A percentile compares a stretch with the other conserved stretches of the same genome.
Conservation (phyloP, 2,113 vertebrate species). For the Festucalex cinctus region DNA sequence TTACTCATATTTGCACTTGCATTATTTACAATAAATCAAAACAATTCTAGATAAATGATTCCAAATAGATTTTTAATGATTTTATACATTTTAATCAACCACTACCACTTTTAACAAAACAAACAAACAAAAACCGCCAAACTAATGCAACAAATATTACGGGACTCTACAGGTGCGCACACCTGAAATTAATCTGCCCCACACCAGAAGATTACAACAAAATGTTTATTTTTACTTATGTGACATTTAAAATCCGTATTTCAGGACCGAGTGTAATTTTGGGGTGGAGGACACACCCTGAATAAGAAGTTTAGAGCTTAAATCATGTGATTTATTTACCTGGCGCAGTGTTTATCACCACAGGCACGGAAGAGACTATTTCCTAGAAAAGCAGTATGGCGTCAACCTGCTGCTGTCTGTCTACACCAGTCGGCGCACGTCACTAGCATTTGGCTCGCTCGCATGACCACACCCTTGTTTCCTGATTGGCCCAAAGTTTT, state of each 20-base stretch:
- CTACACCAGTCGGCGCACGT: conserved; percentile 69
- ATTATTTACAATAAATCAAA: not conserved
- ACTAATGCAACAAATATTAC: too few relatives aligned
- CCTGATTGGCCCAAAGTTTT: conserved; percentile 73
- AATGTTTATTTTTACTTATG: not conserved
- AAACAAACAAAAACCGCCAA: too few relatives aligned
- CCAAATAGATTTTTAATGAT: not conserved
- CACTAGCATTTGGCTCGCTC: conserved; percentile 29
- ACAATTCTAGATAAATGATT: not conserved
- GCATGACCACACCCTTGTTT: conserved; percentile 50
- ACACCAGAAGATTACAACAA: not conserved
- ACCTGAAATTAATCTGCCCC: not conserved
- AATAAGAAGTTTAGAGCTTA: not conserved
- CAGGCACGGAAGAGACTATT: not conserved
- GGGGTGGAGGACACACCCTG: not conserved
- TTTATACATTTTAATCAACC: not conserved
- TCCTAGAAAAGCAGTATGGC: conserved; percentile 19
- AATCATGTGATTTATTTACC: not conserved
- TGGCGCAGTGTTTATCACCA: not conserved
- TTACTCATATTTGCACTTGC: too few relatives aligned
- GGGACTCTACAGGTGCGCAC: not conserved
- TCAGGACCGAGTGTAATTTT: not conserved
- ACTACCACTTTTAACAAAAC: not conserved
- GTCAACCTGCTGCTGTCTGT: conserved; percentile 6
- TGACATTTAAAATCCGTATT: not conserved